phyloP scores from a whole-genome alignment of 2,888 invertebrate genomes.

The Tanytarsus gracilentus region DNA sequence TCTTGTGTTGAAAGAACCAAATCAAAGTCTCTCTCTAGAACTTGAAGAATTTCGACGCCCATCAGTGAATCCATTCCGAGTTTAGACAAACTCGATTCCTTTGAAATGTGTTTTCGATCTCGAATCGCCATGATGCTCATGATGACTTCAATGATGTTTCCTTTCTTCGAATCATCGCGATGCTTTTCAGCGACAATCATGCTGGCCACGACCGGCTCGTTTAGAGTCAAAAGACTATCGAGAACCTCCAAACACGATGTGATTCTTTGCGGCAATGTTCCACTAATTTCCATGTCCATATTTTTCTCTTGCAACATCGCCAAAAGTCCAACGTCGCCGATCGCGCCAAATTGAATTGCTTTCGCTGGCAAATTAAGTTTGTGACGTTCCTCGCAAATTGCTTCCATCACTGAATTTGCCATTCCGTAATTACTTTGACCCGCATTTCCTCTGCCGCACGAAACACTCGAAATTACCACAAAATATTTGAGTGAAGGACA shows the following conservation, averaged over 20 bases:
- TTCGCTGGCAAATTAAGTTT: conserved; percentile 58
- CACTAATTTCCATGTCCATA: conserved; percentile 53
- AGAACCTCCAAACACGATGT: conserved; percentile 62
- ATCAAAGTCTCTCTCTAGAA: conserved; percentile 75
- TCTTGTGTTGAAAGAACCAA: conserved; percentile 72
- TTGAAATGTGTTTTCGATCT: conserved; percentile 54
- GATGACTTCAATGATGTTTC: conserved; percentile 31
- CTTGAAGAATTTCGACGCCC: conserved; percentile 86
- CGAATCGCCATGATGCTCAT: conserved; percentile 24
- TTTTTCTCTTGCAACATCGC: conserved; percentile 56
- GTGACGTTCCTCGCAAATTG: conserved; percentile 63
- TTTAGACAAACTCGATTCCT: conserved; percentile 63
- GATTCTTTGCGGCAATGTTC: conserved; percentile 70
- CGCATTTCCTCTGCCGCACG: conserved; percentile 74
- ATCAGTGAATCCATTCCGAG: conserved; percentile 90
- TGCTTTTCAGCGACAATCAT: conserved; percentile 59
- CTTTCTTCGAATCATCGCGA: conserved; percentile 39
- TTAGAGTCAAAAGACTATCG: conserved; percentile 56
- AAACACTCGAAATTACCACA: conserved; percentile 76
- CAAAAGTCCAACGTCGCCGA: conserved; percentile 70
- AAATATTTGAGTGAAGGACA: conserved; percentile 52
- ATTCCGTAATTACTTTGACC: conserved; percentile 84
- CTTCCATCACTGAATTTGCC: conserved; percentile 84
- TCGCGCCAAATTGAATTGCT: conserved; percentile 79
- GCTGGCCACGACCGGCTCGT: conserved; percentile 48